Base-by-base conservation (phyloP, 2,888 invertebrate species). In the Bellardia bayeri region DNA sequence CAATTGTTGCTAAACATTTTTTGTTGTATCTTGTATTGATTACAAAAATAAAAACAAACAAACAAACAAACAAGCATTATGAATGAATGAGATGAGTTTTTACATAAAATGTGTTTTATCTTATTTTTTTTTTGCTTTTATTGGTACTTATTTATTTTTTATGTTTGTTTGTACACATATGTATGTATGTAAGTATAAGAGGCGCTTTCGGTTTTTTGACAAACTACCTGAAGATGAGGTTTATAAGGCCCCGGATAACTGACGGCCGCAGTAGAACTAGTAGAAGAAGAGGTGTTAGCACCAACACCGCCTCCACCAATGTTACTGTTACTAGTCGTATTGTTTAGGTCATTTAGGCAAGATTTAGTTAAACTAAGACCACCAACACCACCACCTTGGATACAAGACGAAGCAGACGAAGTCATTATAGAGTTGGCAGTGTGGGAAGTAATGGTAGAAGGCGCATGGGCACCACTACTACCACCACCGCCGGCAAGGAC, bases 171-270 rank as follows among this genome's bases (percentile, higher is more conserved):
- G 71, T 61, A 58, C 69, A 86, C 76, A 78, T 61, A 23, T 23
- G 23, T 23, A 23, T 23, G 23, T 23, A 23, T 23, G 23, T 23
- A 82, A 58, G 66, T 69, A 63, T 54, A 68, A 72, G 42, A 80
- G 87, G 84, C 87, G 87, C 84, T 79, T 86, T 76, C 71, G 45
- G 14, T 75, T 75, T 49, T 68, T 86, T 64, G 76, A 74, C 82
- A 82, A 87, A 84, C 87, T 87, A 87, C 87, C 87, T 87, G 87
- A 63, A 81, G 71, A 79, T 87, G 84, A 85, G 87, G 78, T 78
- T 87, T 87, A 79, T 85, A 87, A 54, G 72, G 71, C 84, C 78
- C 87, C 11, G 87, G 84, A 87, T 85, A 87, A 79, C 85, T 78
- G 54, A 78, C 82, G 82, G 84, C 74, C 56, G 75, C 82, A 13